Evolutionary conservation across 2,113 vertebrate genomes (phyloP), one percentile per base, ranked within the genome.

Genomic region (Cryptotis parvus): DNA sequence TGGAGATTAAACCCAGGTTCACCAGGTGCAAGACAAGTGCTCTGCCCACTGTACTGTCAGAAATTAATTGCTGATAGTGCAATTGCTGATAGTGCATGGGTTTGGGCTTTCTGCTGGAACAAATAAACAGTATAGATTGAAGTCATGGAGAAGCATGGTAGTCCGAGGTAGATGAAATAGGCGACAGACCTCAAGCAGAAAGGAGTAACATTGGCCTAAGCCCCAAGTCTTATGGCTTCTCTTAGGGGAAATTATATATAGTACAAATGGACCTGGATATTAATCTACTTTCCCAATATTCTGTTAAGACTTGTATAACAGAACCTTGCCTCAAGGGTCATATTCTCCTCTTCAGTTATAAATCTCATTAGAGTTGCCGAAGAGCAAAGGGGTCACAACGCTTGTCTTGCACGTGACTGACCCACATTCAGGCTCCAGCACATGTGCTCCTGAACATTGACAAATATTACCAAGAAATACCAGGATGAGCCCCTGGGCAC

Each of bases 171-270:
- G 37, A 4, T 12, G 31, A 1, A 73, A 2, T 12, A 0, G 16
- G n/a, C 85, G 33, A 3, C 4, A 8, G 22, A 63, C 20, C 80
- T 12, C n/a, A 12, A 9, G n/a, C 43, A 22, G 35, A 22, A 39
- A 33, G 35, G 70, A 52, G 3, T 7, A 29, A 31, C 80, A 65
- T 10, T 22, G 58, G 18, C 11, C n/a, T n/a, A 29, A 11, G 24
- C 37, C 58, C 8, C 6, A 27, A 45, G 45, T 29, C 61, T 11
- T 15, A 45, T 35, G 77, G 37, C 73, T 37, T 83, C 10, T 0
- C 39, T 9, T 4, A 9, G 49, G 39, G 81, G 29, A 65, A 18
- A 0, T 29, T 6, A 1, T 11, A 20, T 9, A 1, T 0, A 9
- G 12, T 27, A 4, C 4, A 11, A 39, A 1, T 27, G 49, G 66